Percentiles rank a stretch among this genome's conserved stretches.
Conservation (phyloP, 2,797 vertebrate genomes). For the Bucorvus abyssinicus region DNA sequence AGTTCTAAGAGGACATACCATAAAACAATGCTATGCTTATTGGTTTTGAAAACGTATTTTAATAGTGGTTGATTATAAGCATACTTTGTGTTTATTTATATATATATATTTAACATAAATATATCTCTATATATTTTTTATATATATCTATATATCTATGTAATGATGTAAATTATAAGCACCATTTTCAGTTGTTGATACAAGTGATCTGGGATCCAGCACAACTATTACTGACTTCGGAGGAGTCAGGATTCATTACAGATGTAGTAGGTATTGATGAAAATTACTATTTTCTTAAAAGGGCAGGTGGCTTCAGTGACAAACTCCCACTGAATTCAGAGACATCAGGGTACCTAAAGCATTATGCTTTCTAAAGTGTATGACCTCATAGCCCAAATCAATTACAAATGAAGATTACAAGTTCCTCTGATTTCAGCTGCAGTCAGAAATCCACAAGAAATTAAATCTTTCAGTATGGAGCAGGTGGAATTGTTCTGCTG, state of each 20-base stretch:
- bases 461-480: background rate
- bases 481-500: constrained; percentile 7
- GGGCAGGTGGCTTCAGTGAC: background rate
- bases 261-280: background rate
- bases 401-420: background rate
- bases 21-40: background rate
- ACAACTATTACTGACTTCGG: background rate
- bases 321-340: background rate
- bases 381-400: background rate
- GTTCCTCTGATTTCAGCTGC: background rate
- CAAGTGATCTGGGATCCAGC: background rate
- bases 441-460: background rate
- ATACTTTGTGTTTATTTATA: background rate
- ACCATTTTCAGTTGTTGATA: background rate
- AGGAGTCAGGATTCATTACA: background rate
- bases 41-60: background rate
- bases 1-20: background rate
- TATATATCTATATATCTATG: background rate
- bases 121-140: background rate
- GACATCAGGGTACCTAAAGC: background rate
- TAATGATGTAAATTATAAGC: background rate
- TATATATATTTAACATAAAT: background rate
- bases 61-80: background rate
- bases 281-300: background rate
- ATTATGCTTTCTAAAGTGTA: background rate